phyloP scores from a whole-genome alignment of 2,888 invertebrate species.

The Cordilura impudica region DNA sequence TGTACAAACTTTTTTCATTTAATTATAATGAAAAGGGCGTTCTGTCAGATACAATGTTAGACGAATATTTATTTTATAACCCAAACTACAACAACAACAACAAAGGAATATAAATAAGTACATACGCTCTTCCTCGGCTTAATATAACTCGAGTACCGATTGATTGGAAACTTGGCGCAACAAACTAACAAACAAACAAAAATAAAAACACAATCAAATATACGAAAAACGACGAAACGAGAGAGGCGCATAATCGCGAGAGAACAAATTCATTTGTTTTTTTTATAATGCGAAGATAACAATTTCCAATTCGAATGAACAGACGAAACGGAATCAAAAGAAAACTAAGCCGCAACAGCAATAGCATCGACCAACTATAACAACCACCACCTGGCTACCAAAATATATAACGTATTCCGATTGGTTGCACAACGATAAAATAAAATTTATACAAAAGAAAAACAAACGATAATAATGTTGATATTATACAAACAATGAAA shows the following conservation, averaged over 20 bases:
- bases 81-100: neutral
- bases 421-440: conserved; percentile 67
- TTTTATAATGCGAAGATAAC: conserved; percentile 67
- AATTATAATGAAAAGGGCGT: conserved; percentile 46
- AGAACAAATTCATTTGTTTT: conserved; percentile 5
- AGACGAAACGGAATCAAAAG: conserved; percentile 40
- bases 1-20: too few relatives aligned
- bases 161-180: neutral
- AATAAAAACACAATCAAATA: neutral
- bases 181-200: conserved; percentile 19
- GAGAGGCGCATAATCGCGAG: conserved; percentile 26
- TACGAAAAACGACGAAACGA: conserved; percentile 12
- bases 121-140: neutral
- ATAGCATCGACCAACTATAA: conserved; percentile 57
- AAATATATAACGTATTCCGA: conserved; percentile 66
- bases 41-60: conserved; percentile 38
- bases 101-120: neutral
- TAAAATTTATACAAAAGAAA: conserved; percentile 50
- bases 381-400: conserved; percentile 69
- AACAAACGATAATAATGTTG: conserved; percentile 23
- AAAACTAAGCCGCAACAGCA: conserved; percentile 21
- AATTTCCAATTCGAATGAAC: conserved; percentile 64
- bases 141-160: neutral
- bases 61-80: conserved; percentile 13
- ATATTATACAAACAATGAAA: conserved; percentile 11